Evolutionary conservation across 2,888 invertebrate species (phyloP), one percentile per base, ranked within the genome.

Genomic region (Sisyra nigra): DNA sequence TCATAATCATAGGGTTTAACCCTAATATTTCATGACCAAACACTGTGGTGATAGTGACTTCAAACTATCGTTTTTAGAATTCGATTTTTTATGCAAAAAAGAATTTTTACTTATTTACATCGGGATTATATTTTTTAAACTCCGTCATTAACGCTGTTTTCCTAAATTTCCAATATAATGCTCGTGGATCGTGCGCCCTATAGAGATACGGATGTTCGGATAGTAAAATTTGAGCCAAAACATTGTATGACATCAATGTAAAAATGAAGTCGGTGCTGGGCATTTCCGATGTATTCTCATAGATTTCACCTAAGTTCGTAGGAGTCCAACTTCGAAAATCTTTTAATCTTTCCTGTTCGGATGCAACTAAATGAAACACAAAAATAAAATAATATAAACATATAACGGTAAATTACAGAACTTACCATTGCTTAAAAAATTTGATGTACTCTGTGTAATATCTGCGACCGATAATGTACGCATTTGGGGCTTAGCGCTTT

Each of bases 231-330:
- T 93, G 93, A 0, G 92, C 82, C 45, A 94, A 63, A 19, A 94
- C 80, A 60, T 96, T 94, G 61, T 91, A 94, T 0, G 83, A 83
- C 58, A 91, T 67, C 19, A 92, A 60, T 47, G 72, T 76, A 53
- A 89, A 78, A 44, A 60, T 60, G 46, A 73, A 66, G 24, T 61
- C 55, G 10, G 61, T 55, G 15, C 60, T 67, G 57, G 55, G 38
- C 38, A 37, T 31, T 37, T 11, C 9, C 11, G 15, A 29, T 18
- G 15, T 11, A n/a, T 10, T 11, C 5, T 19, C 30, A 10, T 32
- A 15, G 2, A 10, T 32, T 11, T 29, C 11, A 7, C 43, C 43
- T 17, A 18, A 38, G 8, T 43, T 13, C 5, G 43, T 43, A 18
- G 29, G 13, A 14, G n/a, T 15, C 43, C 43, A 43, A 30, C 29